A percentile compares a stretch with the other conserved stretches of the same genome.
These are phyloP conservation scores for Aphaenogaster ashmeadi DNA, from an alignment of 1,140 invertebrate species.

Conservation along the genomic window DNA sequence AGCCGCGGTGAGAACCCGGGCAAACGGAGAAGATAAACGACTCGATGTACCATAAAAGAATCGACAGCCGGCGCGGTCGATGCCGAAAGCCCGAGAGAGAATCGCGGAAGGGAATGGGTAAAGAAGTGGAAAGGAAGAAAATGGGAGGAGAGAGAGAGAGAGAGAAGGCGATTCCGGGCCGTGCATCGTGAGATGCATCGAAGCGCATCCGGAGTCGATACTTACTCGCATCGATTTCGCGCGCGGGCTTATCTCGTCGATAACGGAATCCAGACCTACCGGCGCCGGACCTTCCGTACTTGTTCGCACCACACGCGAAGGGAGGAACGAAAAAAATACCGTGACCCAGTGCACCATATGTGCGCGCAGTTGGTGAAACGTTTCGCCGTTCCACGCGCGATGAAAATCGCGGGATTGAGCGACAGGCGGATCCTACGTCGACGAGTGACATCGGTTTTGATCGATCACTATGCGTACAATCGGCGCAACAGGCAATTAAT, in stretches of 20 bases:
- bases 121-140: conserved; percentile 16
- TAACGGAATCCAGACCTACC: conserved; percentile 63
- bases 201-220: conserved; percentile 68
- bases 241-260: conserved; percentile 61
- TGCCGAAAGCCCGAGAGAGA: conserved; percentile 53
- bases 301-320: conserved; percentile 26
- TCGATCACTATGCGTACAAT: conserved; percentile 49
- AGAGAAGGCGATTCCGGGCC: conserved; percentile 51
- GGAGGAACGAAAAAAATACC: not conserved
- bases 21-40: conserved; percentile 61
- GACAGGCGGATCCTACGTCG: conserved; percentile 32
- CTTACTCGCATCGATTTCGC: conserved; percentile 71
- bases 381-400: not conserved
- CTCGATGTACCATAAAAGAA: conserved; percentile 66
- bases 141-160: not conserved
- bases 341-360: conserved; percentile 14
- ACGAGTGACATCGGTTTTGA: conserved; percentile 55
- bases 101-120: not conserved
- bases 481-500: conserved; percentile 63
- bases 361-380: conserved; percentile 4
- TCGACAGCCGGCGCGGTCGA: conserved; percentile 57
- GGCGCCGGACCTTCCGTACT: conserved; percentile 38
- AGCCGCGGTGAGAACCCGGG: conserved; percentile 50
- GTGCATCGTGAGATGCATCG: conserved; percentile 69
- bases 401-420: conserved; percentile 38